phyloP scores from a whole-genome alignment of 2,797 vertebrate species.

The Heterohyrax brucei region DNA sequence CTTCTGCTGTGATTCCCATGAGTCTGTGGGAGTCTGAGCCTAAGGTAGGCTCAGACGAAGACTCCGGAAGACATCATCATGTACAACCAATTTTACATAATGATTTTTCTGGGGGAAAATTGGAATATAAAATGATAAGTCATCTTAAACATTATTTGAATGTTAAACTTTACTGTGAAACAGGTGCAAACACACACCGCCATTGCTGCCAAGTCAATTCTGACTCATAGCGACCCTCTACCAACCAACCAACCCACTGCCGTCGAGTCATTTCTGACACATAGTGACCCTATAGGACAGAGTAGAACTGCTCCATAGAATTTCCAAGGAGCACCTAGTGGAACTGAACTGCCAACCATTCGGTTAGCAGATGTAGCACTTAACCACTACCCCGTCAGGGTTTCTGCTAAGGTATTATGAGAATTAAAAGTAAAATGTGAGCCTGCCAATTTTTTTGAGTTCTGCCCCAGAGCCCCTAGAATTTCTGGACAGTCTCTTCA shows the following conservation, averaged over 20 bases:
- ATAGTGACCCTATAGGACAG: no score
- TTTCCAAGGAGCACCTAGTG: no score
- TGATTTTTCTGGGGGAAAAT: not conserved
- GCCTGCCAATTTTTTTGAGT: not conserved
- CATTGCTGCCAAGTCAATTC: no score
- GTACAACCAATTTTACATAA: not conserved
- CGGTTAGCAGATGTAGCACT: no score
- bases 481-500: not conserved
- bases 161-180: not conserved
- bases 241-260: no score
- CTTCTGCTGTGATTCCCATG: not conserved
- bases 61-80: not conserved
- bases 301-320: no score
- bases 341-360: no score
- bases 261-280: no score
- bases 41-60: not conserved
- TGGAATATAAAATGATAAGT: not conserved
- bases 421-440: conserved; percentile 22
- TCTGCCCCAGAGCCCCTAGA: not conserved
- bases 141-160: not conserved
- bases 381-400: no score
- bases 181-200: not conserved
- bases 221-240: no score
- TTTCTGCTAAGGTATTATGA: not conserved
- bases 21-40: not conserved